Evolutionary conservation across 1,140 invertebrate species (phyloP).

Genomic region (Dendrolimus kikuchii): DNA sequence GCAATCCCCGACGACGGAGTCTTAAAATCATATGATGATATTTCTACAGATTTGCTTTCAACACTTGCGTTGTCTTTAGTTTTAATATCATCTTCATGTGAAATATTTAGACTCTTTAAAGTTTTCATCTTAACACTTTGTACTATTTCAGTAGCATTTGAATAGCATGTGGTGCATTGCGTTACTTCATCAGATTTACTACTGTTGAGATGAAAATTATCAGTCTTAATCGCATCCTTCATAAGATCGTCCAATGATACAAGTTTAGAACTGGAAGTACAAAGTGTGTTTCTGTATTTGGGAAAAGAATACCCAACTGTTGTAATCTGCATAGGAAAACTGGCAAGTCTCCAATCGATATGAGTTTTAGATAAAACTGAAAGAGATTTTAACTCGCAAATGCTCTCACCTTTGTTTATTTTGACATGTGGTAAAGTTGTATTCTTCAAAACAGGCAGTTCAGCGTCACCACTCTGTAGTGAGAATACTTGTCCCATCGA

Average conservation of each 20-base stretch:
- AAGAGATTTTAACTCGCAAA: conserved; percentile 22
- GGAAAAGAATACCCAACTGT: conserved; percentile 50
- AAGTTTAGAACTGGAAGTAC: too few species aligned
- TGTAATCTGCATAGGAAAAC: conserved; percentile 38
- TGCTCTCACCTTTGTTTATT: conserved; percentile 13
- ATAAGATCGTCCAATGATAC: too few species aligned
- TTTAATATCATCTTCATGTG: not conserved
- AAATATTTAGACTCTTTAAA: not conserved
- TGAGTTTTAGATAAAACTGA: conserved; percentile 28
- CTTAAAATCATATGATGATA: not conserved
- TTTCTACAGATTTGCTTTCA: not conserved
- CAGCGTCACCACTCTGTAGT: conserved; percentile 41
- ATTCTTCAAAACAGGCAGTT: conserved; percentile 33
- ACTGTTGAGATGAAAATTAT: too few species aligned
- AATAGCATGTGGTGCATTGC: not conserved
- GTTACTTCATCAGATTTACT: too few species aligned
- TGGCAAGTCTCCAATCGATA: conserved; percentile 25
- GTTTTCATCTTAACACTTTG: not conserved
- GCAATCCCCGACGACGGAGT: not conserved
- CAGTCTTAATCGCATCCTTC: too few species aligned
- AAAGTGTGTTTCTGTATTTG: conserved; percentile 4
- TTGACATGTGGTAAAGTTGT: conserved; percentile 25
- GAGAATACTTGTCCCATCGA: conserved; percentile 38
- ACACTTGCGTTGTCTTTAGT: not conserved
- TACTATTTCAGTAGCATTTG: conserved; percentile 4